Evolutionary conservation across 2,888 invertebrate genomes (phyloP).

Genomic region (Synanthedon tipuliformis): DNA sequence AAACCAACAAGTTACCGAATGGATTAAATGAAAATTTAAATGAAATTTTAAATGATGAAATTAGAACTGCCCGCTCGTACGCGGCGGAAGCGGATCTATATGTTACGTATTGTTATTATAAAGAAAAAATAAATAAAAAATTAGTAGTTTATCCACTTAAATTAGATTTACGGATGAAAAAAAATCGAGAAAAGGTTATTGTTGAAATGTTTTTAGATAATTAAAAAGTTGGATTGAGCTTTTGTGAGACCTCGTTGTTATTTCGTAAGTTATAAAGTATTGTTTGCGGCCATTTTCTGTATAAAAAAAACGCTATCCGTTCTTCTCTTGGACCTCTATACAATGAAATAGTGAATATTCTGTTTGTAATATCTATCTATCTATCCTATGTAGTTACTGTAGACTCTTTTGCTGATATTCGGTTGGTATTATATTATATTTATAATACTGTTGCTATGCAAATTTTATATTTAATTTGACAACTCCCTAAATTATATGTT

Average conservation of each 20-base stretch:
- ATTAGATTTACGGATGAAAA: constrained; percentile 57
- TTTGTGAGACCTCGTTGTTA: constrained; percentile 59
- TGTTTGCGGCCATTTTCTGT: constrained; percentile 23
- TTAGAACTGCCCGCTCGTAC: constrained; percentile 33
- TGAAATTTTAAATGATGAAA: constrained; percentile 26
- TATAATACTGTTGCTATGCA: constrained; percentile 40
- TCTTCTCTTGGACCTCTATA: background rate
- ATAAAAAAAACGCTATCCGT: constrained; percentile 18
- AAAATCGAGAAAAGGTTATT: constrained; percentile 51
- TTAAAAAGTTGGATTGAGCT: constrained; percentile 63
- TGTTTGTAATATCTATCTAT: background rate
- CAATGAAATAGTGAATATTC: background rate
- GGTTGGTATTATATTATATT: constrained; percentile 11
- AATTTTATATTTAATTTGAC: constrained; percentile 53
- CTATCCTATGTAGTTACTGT: constrained; percentile 30
- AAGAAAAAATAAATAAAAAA: constrained; percentile 22
- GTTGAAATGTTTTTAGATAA: constrained; percentile 69
- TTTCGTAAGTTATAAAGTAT: constrained; percentile 32
- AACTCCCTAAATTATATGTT: constrained; percentile 52
- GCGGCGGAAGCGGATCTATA: constrained; percentile 30
- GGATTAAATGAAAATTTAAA: constrained; percentile 23
- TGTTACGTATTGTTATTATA: constrained; percentile 66
- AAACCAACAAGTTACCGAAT: constrained; percentile 49
- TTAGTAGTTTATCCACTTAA: constrained; percentile 65
- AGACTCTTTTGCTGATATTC: constrained; percentile 47